Evolutionary conservation across 2,113 vertebrate genomes (phyloP).

Genomic region (Oxygymnocypris stewartii): DNA sequence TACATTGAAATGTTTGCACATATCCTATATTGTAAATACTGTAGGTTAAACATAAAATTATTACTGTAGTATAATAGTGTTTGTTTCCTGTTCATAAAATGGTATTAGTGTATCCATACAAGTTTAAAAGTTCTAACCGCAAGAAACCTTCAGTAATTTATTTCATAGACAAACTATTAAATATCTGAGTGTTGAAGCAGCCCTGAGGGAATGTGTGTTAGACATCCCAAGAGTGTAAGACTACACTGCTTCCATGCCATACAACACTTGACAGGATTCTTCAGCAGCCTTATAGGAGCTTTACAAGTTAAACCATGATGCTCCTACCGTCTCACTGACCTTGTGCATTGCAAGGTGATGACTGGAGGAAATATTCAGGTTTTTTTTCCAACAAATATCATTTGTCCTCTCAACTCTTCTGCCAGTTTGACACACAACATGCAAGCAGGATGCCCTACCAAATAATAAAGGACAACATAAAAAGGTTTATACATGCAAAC

Average conservation of each 20-base stretch:
- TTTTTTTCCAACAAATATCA: conserved; percentile 14
- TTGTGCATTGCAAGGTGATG: background rate
- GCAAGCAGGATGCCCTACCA: background rate
- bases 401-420: conserved; percentile 13
- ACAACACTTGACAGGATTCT: conserved; percentile 55
- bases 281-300: conserved; percentile 33
- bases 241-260: conserved; percentile 44
- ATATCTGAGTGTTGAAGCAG: conserved; percentile 21
- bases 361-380: conserved; percentile 32
- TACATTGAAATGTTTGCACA: background rate
- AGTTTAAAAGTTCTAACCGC: background rate
- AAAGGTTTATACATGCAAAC: background rate
- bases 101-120: background rate
- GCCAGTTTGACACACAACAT: conserved; percentile 37
- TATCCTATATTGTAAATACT: background rate
- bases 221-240: conserved; percentile 49
- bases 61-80: background rate
- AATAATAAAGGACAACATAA: conserved; percentile 35
- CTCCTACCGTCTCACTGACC: background rate
- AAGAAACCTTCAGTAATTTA: conserved; percentile 41
- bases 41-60: background rate
- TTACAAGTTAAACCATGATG: conserved; percentile 26
- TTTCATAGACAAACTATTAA: conserved; percentile 48
- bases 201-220: conserved; percentile 6
- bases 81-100: background rate